phyloP scores from a whole-genome alignment of 2,797 vertebrate genomes.

The Lateolabrax maculatus region DNA sequence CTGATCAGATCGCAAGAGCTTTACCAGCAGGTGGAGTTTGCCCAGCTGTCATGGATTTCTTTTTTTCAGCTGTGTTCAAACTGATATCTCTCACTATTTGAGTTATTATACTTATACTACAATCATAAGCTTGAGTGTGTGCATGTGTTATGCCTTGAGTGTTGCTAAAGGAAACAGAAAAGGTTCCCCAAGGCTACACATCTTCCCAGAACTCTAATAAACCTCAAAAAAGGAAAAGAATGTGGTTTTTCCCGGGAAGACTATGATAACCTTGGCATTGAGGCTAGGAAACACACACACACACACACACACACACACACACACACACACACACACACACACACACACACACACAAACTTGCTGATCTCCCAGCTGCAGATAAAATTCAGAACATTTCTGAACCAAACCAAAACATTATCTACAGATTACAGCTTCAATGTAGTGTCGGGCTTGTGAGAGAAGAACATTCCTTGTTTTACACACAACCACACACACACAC shows the following conservation, averaged over 20 bases:
- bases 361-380: constrained; percentile 51
- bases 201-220: constrained; percentile 47
- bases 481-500: background rate
- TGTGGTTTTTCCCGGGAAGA: constrained; percentile 56
- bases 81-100: background rate
- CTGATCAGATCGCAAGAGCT: background rate
- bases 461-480: constrained; percentile 36
- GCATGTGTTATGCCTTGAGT: background rate
- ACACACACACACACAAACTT: constrained; percentile 17
- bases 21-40: background rate
- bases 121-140: background rate
- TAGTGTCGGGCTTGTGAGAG: constrained; percentile 9
- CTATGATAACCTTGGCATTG: constrained; percentile 62
- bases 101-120: background rate
- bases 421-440: constrained; percentile 55
- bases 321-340: constrained; percentile 2
- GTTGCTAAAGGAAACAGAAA: constrained; percentile 37
- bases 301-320: background rate
- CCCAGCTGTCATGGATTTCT: background rate
- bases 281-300: constrained; percentile 10
- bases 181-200: constrained; percentile 13
- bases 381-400: constrained; percentile 74
- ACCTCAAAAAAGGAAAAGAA: constrained; percentile 56
- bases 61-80: background rate
- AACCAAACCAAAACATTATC: constrained; percentile 67